These are phyloP conservation scores for Drosophila willistoni DNA, from an alignment of 1,140 invertebrate genomes.

Conservation along the genomic window DNA sequence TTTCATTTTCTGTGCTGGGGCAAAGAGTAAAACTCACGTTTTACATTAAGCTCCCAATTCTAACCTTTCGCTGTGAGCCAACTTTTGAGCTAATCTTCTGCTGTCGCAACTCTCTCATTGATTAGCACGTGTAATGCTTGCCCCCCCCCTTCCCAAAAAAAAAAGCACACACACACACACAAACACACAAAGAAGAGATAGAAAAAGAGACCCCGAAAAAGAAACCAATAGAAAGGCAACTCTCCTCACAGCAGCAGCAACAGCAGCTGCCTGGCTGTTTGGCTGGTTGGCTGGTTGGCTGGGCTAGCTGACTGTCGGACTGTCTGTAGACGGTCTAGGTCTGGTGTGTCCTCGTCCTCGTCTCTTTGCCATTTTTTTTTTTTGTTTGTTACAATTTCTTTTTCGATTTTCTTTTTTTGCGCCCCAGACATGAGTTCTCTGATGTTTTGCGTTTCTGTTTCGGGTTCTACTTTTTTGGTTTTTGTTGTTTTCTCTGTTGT, in stretches of 20 bases:
- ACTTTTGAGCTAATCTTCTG: constrained; percentile 21
- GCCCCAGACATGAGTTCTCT: constrained; percentile 72
- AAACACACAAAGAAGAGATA: no score
- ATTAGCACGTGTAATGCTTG: constrained; percentile 58
- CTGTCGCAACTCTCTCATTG: constrained; percentile 38
- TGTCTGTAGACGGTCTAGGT: constrained; percentile 51
- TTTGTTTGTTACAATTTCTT: constrained; percentile 71
- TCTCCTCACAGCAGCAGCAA: constrained; percentile 18
- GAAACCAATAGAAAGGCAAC: constrained; percentile 41
- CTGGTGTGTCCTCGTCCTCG: constrained; percentile 49
- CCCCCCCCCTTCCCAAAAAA: constrained; percentile 8
- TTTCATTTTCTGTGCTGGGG: not conserved
- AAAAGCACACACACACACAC: not conserved
- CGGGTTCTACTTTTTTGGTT: constrained; percentile 2
- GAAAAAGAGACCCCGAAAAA: constrained; percentile 14
- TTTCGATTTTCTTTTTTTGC: constrained; percentile 29
- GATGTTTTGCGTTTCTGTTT: constrained; percentile 65
- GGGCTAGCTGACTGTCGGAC: constrained; percentile 1
- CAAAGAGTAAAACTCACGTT: not conserved
- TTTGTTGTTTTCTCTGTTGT: constrained; percentile 27
- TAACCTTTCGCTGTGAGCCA: constrained; percentile 7
- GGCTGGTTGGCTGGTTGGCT: no score
- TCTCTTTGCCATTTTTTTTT: constrained; percentile 35
- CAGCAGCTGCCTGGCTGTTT: constrained; percentile 12
- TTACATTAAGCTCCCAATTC: constrained; percentile 6